Conservation (phyloP, 2,797 vertebrate species). For the Xiphophorus birchmanni region DNA sequence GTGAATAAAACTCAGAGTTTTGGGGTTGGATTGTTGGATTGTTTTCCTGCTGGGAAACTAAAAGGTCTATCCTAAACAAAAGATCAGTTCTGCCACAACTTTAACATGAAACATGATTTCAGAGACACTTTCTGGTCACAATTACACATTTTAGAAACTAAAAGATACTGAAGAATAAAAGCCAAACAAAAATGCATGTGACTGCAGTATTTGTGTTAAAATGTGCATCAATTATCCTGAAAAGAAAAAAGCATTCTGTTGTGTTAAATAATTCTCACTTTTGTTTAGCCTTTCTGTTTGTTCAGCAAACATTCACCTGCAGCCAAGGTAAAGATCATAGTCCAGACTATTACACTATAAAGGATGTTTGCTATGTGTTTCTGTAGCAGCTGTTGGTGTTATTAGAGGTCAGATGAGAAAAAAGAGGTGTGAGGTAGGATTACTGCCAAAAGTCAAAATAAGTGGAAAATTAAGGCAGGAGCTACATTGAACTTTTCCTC, state of each 20-base stretch:
- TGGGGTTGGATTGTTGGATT: background rate
- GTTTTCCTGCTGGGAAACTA: background rate
- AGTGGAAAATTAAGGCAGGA: background rate
- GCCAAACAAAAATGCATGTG: background rate
- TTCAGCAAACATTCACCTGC: background rate
- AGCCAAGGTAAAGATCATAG: background rate
- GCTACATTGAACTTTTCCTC: background rate
- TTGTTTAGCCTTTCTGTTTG: background rate
- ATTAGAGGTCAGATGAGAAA: constrained; percentile 44
- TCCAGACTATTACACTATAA: constrained; percentile 13
- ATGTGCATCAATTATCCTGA: background rate
- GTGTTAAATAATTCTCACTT: background rate
- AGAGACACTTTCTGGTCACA: background rate
- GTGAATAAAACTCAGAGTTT: background rate
- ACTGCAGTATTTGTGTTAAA: background rate
- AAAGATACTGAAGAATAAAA: background rate
- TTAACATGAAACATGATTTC: background rate
- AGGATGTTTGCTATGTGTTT: constrained; percentile 19
- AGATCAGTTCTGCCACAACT: background rate
- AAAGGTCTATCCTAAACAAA: background rate
- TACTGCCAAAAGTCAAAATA: constrained; percentile 1
- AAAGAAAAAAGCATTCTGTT: background rate
- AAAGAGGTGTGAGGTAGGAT: constrained; percentile 20
- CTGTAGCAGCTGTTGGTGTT: constrained; percentile 4
- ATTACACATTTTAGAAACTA: background rate